Percentiles rank a stretch among this genome's conserved stretches.
These are phyloP conservation scores for Megalopta genalis DNA, from an alignment of 1,140 invertebrate genomes.

Conservation along the genomic window DNA sequence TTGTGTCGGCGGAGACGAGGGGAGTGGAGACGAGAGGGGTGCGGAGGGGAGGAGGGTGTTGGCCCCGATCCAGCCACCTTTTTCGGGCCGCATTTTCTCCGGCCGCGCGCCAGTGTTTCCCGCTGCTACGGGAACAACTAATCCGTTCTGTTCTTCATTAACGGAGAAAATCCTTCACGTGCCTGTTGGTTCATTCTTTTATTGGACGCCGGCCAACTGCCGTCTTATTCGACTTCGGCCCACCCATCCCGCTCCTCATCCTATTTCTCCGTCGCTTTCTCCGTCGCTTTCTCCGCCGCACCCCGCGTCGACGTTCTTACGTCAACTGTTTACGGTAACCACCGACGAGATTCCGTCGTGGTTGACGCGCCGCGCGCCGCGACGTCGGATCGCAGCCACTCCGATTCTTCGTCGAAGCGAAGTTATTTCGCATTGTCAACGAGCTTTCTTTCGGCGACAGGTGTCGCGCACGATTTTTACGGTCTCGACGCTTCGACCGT, in stretches of 20 bases:
- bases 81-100: conserved; percentile 7
- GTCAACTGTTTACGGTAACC: background rate
- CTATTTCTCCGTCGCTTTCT: too few relatives aligned
- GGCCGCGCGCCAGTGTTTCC: conserved; percentile 27
- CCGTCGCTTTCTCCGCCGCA: too few relatives aligned
- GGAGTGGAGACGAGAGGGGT: too few relatives aligned
- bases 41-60: conserved; percentile 3
- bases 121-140: conserved; percentile 36
- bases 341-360: background rate
- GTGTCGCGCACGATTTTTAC: too few relatives aligned
- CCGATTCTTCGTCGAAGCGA: too few relatives aligned
- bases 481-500: too few relatives aligned
- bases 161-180: conserved; percentile 49
- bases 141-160: conserved; percentile 55
- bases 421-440: too few relatives aligned
- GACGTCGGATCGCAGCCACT: too few relatives aligned
- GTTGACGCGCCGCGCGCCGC: too few relatives aligned
- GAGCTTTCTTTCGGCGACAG: too few relatives aligned
- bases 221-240: conserved; percentile 9
- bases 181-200: conserved; percentile 29
- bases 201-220: conserved; percentile 33
- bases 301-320: background rate
- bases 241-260: too few relatives aligned
- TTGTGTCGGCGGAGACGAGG: too few relatives aligned
- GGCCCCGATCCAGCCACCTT: conserved; percentile 62